Percentiles rank a stretch among this genome's conserved stretches.
Evolutionary conservation across 2,113 vertebrate genomes (phyloP).

Genomic region (Mionectes macconnelli): DNA sequence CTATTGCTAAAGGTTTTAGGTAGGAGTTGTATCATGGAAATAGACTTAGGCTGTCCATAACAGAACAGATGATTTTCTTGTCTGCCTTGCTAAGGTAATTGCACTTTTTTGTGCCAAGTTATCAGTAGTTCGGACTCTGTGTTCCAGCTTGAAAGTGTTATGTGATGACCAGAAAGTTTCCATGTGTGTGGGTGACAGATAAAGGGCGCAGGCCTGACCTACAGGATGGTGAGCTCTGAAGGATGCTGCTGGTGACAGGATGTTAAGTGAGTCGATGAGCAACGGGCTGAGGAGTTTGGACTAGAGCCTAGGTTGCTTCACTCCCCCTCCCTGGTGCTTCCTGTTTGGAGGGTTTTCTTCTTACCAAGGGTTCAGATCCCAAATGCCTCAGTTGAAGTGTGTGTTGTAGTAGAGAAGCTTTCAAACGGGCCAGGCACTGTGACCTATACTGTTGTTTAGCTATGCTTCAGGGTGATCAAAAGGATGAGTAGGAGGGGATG

Average conservation of each 20-base stretch:
- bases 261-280: neutral
- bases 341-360: neutral
- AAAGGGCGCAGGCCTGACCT: neutral
- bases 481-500: neutral
- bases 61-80: neutral
- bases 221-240: neutral
- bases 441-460: neutral
- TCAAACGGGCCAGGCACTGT: neutral
- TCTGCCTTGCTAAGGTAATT: neutral
- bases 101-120: neutral
- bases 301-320: neutral
- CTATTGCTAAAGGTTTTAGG: neutral
- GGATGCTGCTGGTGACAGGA: neutral
- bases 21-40: neutral
- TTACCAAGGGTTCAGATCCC: neutral
- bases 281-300: neutral
- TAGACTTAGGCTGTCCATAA: neutral
- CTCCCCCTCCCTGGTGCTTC: neutral
- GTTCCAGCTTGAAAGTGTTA: neutral
- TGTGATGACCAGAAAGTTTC: neutral
- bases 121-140: accelerated
- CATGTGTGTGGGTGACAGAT: neutral
- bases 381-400: neutral
- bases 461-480: neutral
- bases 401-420: neutral